These are phyloP conservation scores for Ursus arctos DNA, from an alignment of 2,113 vertebrate species.

Conservation along the genomic window DNA sequence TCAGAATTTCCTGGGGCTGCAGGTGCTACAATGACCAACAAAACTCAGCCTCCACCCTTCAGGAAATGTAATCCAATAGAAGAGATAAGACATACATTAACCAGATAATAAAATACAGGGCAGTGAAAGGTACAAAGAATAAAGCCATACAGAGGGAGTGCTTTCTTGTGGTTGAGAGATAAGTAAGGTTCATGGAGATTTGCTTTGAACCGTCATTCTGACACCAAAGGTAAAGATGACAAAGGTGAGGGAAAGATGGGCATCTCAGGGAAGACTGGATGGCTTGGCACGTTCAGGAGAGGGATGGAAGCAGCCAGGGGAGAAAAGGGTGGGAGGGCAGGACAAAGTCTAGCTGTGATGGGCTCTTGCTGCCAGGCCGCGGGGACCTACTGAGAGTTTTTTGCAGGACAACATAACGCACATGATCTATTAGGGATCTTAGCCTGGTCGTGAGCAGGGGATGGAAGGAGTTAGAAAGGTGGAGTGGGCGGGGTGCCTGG, in stretches of 20 bases:
- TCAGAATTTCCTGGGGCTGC: not conserved
- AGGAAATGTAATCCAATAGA: not conserved
- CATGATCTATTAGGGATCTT: too few species aligned
- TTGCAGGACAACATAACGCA: not conserved
- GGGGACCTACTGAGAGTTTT: not conserved
- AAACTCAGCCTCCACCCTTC: not conserved
- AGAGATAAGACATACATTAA: slow-evolving; percentile 1
- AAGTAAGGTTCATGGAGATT: not conserved
- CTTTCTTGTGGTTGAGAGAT: not conserved
- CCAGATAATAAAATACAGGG: not conserved
- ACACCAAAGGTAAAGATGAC: not conserved
- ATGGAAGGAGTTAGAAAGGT: not conserved
- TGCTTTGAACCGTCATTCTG: not conserved
- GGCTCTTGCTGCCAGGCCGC: not conserved
- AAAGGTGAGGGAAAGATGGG: not conserved
- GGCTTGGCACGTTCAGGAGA: not conserved
- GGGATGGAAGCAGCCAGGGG: not conserved
- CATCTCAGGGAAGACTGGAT: not conserved
- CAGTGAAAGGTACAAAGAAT: not conserved
- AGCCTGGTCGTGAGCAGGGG: not conserved
- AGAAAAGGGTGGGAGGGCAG: not conserved
- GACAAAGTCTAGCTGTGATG: not conserved
- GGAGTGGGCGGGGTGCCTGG: not conserved
- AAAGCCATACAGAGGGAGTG: not conserved
- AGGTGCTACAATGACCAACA: not conserved